phyloP scores from a whole-genome alignment of 2,113 vertebrate species.

The Phocoena phocoena region DNA sequence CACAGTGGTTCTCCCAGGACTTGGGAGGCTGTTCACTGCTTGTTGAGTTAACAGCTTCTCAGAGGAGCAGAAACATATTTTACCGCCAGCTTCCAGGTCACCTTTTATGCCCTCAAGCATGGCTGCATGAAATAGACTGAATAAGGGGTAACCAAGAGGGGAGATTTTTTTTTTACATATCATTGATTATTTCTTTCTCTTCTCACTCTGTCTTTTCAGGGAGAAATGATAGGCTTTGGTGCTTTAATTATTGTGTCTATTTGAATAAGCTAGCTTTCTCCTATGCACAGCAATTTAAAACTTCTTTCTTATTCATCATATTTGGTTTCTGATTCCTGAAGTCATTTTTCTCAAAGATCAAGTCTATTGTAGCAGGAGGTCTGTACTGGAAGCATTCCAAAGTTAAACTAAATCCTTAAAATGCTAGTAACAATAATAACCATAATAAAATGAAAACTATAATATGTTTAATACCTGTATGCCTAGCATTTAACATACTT shows the following conservation, averaged over 20 bases:
- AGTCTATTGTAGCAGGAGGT: not conserved
- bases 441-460: not conserved
- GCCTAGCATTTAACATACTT: not conserved
- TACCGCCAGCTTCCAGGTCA: not conserved
- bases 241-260: conserved; percentile 57
- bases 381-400: not conserved
- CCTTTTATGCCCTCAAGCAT: conserved; percentile 41
- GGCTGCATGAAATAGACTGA: conserved; percentile 56
- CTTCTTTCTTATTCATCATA: conserved; percentile 33
- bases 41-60: conserved; percentile 49
- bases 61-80: conserved; percentile 54
- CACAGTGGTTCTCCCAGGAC: not conserved
- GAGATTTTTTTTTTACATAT: conserved; percentile 66
- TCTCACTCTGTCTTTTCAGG: conserved; percentile 57
- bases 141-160: conserved; percentile 61
- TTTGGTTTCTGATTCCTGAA: conserved; percentile 27
- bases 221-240: conserved; percentile 56
- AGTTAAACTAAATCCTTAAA: conserved; percentile 27
- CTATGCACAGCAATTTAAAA: conserved; percentile 28
- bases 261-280: conserved; percentile 41
- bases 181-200: conserved; percentile 62
- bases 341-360: conserved; percentile 43
- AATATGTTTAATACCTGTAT: conserved; percentile 12
- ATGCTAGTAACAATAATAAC: not conserved
- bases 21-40: conserved; percentile 37